These are phyloP conservation scores for Anoplopoma fimbria DNA, from an alignment of 2,113 vertebrate species.

Conservation along the genomic window DNA sequence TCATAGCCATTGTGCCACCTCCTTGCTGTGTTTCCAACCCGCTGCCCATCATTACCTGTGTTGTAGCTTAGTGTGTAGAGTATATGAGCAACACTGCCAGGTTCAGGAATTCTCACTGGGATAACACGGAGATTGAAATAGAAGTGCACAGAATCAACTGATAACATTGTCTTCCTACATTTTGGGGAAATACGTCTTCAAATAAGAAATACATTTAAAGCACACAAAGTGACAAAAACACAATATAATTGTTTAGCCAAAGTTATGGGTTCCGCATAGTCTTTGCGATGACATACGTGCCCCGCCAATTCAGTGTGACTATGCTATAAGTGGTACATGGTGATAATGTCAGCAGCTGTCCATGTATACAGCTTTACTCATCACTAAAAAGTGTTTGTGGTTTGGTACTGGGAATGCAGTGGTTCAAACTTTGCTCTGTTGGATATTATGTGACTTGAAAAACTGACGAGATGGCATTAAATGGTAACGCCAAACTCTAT, in stretches of 20 bases:
- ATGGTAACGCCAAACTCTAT: background rate
- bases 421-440: too few relatives aligned
- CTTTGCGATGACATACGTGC: background rate
- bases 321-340: background rate
- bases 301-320: background rate
- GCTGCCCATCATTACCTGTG: background rate
- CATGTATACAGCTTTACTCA: background rate
- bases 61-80: background rate
- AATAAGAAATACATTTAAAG: background rate
- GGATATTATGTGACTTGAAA: background rate
- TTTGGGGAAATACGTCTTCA: background rate
- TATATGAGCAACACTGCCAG: background rate
- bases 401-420: background rate
- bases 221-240: background rate
- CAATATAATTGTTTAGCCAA: background rate
- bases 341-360: background rate
- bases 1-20: slow-evolving; percentile 1
- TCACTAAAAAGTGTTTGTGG: background rate
- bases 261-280: background rate
- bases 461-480: background rate
- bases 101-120: slow-evolving; percentile 3
- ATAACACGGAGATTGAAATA: background rate
- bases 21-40: background rate
- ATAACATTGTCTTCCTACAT: background rate
- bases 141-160: too few relatives aligned